Evolutionary conservation across 2,888 invertebrate genomes (phyloP), one percentile per base, ranked within the genome.

Genomic region (Morpho helenor): DNA sequence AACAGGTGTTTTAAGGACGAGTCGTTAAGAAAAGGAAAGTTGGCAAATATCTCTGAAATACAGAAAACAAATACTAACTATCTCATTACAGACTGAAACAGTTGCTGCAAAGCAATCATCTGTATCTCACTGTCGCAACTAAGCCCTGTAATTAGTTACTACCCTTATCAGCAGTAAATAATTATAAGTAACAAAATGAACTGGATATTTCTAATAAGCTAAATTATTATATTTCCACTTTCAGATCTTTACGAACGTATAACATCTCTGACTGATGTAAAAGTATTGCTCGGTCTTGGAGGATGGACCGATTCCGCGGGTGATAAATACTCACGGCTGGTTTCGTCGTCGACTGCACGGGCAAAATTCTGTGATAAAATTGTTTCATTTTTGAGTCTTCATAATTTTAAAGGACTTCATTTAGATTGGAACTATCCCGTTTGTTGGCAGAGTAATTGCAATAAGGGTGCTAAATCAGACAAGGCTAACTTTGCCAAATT

Each of bases 401-500:
- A 97, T 73, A 94, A 94, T 47, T 98, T 98, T 76, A 93, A 94
- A 64, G 98, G 98, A 5, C 84, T 98, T 0, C 97, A 98, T 71
- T 78, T 98, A 31, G 98, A 98, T 72, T 98, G 98, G 98, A 97
- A 97, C 75, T 98, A 98, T 77, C 98, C 98, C 0, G 95, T 95
- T 62, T 97, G 97, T 72, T 97, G 97, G 97, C 97, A 97, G 76
- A 96, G 96, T 67, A 95, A 97, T 76, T 97, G 97, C 76, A 93
- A 94, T 48, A 95, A 94, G 69, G 97, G 97, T 0, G 95, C 96
- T 0, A 91, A 92, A 0, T 93, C 94, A 22, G 97, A 97, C 74
- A 95, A 93, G 71, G 92, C 94, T 0, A 96, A 96, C 73, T 96
- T 95, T 66, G 94, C 94, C 0, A 94, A 94, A 76, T 90, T 97